Evolutionary conservation across 2,797 vertebrate genomes (phyloP).

Genomic region (Linurgus olivaceus): DNA sequence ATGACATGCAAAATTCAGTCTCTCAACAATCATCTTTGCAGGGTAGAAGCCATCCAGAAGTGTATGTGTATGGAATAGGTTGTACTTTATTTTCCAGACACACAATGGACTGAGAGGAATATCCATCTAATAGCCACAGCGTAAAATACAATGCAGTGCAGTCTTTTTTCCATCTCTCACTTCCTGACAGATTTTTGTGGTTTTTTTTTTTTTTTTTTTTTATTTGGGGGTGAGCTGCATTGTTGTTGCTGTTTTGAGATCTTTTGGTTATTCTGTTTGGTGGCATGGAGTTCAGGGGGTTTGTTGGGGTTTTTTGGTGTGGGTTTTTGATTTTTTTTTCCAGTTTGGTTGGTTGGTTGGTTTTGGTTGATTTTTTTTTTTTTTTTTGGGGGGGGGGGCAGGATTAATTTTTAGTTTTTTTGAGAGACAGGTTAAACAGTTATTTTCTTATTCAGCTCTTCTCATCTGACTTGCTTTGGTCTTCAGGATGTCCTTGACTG

Average conservation of each 20-base stretch:
- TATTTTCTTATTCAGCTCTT: neutral
- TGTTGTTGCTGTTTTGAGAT: neutral
- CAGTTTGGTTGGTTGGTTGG: too few species aligned
- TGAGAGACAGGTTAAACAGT: neutral
- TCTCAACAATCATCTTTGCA: neutral
- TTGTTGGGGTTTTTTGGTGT: fast-evolving
- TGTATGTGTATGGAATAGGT: neutral
- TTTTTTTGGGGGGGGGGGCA: too few species aligned
- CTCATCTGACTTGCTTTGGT: neutral
- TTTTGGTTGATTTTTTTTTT: neutral
- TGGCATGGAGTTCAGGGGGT: neutral
- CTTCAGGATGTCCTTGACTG: neutral
- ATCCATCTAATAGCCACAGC: neutral
- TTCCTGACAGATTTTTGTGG: neutral
- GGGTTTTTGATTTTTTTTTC: neutral
- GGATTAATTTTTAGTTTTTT: neutral
- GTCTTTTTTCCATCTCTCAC: neutral
- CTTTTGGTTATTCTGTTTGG: neutral
- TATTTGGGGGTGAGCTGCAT: neutral
- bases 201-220: neutral
- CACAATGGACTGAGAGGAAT: neutral
- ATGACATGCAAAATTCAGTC: fast-evolving
- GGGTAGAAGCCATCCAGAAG: neutral
- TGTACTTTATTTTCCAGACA: neutral
- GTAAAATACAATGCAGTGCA: neutral